Base-by-base conservation (phyloP, 2,113 vertebrate species). In the Phodopus roborovskii region DNA sequence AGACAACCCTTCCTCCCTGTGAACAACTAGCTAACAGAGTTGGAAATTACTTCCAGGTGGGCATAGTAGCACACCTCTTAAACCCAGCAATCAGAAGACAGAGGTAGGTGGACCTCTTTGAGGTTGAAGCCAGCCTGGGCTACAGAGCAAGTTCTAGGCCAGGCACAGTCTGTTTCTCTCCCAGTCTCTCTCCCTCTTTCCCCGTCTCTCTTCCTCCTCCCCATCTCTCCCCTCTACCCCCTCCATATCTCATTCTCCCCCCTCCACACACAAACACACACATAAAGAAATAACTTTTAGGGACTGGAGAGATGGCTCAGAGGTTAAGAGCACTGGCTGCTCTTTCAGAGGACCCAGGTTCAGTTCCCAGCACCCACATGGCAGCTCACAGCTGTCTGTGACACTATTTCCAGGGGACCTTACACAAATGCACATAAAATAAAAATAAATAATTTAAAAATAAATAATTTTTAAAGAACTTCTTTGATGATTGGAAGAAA, bases 41-140 rank as follows among this genome's bases (percentile, higher is more conserved):
- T 39, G 81, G 50, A 96, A 96, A 78, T 45, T 82, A 42, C 73
- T 79, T 89, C 64, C 16, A 45, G 26, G n/a, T 84, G 58, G 16
- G 8, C 39, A 84, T 64, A 24, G 60, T 17, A 45, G 81, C 30
- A 24, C n/a, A 62, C 0, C 1, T 8, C 58, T 45, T 64, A 45
- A 64, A 28, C 39, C 16, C 24, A 64, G 39, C 26, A 42, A 39
- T 84, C 82, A 45, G 82, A 45, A 64, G n/a, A 30, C n/a, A 42
- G 58, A 83, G n/a, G 58, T 58, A 62, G 7, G 24, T 42, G 12
- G 6, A 60, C 28, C 56, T 62, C 13, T 62, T n/a, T 60, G 24
- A 83, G 81, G 13, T 16, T 83, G 56, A 82, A 22, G 22, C 22
- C 79, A 26, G 2, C 22, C 26, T 39, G 22, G 36, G 56, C 15